Evolutionary conservation across 2,888 invertebrate species (phyloP).

Genomic region (Bombyx huttoni): DNA sequence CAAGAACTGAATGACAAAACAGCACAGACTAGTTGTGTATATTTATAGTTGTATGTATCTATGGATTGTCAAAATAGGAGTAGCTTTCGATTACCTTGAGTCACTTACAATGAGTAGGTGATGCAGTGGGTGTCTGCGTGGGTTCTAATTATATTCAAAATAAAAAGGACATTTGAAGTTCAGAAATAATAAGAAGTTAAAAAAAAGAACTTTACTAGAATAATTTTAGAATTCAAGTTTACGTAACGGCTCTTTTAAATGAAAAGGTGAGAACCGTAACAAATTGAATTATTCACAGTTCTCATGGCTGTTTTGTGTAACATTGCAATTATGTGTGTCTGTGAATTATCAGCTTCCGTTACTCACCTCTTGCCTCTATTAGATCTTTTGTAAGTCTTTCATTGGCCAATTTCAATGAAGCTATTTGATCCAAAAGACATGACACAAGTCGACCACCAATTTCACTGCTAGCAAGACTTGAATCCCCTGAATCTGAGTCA

Average conservation of each 20-base stretch:
- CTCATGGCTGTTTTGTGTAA: neutral
- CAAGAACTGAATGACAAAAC: too few relatives aligned
- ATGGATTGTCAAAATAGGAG: neutral
- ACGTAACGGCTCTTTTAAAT: neutral
- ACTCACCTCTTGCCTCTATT: constrained; percentile 78
- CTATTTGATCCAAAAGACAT: constrained; percentile 81
- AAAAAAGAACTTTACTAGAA: too few relatives aligned
- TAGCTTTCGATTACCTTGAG: constrained; percentile 13
- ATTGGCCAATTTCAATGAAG: constrained; percentile 79
- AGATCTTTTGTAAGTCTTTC: constrained; percentile 82
- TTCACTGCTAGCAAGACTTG: constrained; percentile 63
- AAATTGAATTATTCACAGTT: constrained; percentile 9
- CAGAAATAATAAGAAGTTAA: too few relatives aligned
- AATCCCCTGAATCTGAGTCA: constrained; percentile 67
- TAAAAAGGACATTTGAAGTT: neutral
- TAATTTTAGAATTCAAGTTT: constrained; percentile 8
- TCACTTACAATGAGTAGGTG: constrained; percentile 17
- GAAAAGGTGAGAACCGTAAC: constrained; percentile 5
- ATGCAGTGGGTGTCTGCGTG: constrained; percentile 23
- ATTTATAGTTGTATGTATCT: neutral
- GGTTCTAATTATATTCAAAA: neutral
- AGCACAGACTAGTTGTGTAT: neutral
- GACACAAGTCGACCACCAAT: constrained; percentile 73
- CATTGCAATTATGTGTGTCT: constrained; percentile 1
- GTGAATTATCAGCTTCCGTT: constrained; percentile 5